Evolutionary conservation across 37 sponge, comb jelly and placozoan genomes (phyloP).

Genomic region (Beroe ovata): DNA sequence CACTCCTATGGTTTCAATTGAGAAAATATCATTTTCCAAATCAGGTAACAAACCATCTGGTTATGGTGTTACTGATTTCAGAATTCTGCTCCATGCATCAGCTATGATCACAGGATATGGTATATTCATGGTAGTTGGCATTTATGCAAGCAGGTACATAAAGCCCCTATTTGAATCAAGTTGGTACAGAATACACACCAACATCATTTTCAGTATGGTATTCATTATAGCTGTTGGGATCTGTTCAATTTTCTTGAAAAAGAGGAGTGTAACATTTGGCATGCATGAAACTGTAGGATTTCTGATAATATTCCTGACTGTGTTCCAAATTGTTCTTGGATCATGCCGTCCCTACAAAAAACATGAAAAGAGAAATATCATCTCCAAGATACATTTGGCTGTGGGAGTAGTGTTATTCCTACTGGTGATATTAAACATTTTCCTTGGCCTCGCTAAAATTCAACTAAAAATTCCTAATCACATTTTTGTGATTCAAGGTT

Average conservation of each 20-base stretch:
- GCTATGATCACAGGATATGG: constrained; percentile 65
- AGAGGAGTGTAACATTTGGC: background rate
- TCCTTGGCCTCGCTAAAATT: constrained; percentile 15
- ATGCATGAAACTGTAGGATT: constrained; percentile 50
- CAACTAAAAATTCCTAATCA: constrained; percentile 29
- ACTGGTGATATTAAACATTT: constrained; percentile 34
- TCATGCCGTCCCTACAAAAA: constrained; percentile 37
- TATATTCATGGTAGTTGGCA: constrained; percentile 39
- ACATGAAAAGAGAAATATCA: background rate
- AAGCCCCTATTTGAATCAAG: constrained; percentile 14
- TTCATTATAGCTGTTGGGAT: constrained; percentile 49
- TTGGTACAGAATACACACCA: constrained; percentile 52
- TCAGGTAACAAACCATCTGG: background rate
- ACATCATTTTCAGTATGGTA: constrained; percentile 26
- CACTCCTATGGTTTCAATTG: constrained; percentile 2
- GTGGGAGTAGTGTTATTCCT: background rate
- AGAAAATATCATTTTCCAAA: background rate
- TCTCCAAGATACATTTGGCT: background rate
- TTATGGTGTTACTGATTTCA: constrained; percentile 14
- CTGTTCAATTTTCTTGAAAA: constrained; percentile 1
- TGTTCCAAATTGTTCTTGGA: constrained; percentile 30
- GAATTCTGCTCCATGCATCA: constrained; percentile 56
- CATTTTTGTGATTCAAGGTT: constrained; percentile 60
- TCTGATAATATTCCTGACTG: constrained; percentile 1
- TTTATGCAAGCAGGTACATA: constrained; percentile 37